phyloP scores from a whole-genome alignment of 2,888 invertebrate species.

The Aporophyla lueneburgensis region DNA sequence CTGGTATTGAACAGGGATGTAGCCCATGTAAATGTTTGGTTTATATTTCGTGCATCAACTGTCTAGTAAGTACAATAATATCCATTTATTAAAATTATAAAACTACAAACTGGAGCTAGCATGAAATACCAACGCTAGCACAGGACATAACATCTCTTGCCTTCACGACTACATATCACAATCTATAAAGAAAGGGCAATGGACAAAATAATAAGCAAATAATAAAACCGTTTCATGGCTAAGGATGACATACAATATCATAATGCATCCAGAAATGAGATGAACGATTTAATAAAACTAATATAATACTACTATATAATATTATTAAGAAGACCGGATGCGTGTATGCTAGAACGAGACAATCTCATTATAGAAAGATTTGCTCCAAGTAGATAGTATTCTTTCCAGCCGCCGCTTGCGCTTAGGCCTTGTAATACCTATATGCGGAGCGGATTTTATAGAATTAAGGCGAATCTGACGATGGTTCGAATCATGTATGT shows the following conservation, averaged over 20 bases:
- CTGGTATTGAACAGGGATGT: background rate
- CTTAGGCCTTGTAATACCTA: background rate
- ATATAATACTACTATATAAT: too few species aligned
- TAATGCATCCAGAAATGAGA: background rate
- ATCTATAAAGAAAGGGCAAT: slow-evolving; percentile 39
- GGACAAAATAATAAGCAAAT: slow-evolving; percentile 23
- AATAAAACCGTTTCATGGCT: background rate
- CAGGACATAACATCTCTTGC: slow-evolving; percentile 9
- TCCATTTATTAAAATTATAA: slow-evolving; percentile 11
- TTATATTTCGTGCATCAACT: slow-evolving; percentile 24
- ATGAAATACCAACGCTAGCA: slow-evolving; percentile 26
- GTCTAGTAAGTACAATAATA: slow-evolving; percentile 17
- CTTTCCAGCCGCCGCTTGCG: background rate
- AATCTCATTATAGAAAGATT: background rate
- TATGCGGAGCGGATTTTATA: background rate
- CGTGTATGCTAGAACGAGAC: background rate
- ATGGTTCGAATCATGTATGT: background rate
- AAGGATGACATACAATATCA: background rate
- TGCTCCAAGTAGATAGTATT: background rate
- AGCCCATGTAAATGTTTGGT: background rate
- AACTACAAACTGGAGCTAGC: slow-evolving; percentile 28
- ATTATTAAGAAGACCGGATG: background rate
- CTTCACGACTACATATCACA: slow-evolving; percentile 42
- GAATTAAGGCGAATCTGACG: background rate
- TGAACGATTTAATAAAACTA: slow-evolving; percentile 1